Evolutionary conservation across 2,113 vertebrate species (phyloP), one percentile per base, ranked within the genome.

Genomic region (Sylvilagus bachmani): DNA sequence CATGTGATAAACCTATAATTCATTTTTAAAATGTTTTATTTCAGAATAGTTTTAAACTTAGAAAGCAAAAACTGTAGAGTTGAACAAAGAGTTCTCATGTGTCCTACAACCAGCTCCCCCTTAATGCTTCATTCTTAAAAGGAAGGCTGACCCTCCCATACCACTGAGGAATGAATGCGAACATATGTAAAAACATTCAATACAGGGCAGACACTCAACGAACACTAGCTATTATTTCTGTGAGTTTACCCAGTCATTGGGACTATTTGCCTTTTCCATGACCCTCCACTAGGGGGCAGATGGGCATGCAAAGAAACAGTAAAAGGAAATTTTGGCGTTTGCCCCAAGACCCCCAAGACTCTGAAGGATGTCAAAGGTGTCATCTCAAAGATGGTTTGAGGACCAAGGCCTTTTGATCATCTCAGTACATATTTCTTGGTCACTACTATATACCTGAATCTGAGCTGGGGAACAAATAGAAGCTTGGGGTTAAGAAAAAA

Each of bases 271-370:
- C 51, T 93, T 93, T 93, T 83, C 67, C 55, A 89, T 11, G 6
- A 16, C 33, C 44, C 86, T 90, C 95, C 92, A 96, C 90, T 36
- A 97, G 96, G 73, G 90, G 95, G 92, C 95, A 90, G 78, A 83
- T 3, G 55, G 12, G 19, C 55, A 86, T 55, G 74, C 12, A 73
- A 83, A 87, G 44, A 53, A 95, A 29, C 9, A 74, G 53, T 61
- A 89, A 87, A 86, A 24, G 80, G 29, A 75, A 80, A 73, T 74
- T 86, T 44, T 38, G 27, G 31, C 53, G 38, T 93, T 67, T 87
- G 24, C 86, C 49, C 36, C 55, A 71, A 31, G 70, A 67, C 22
- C 44, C 70, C 33, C 38, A 86, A 74, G 44, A 38, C 33, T 78
- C 71, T 79, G 51, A 89, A 79, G 22, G 22, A 84, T 11, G 49